Conservation (phyloP, 2,888 invertebrate genomes). For the Nemapogon koenigi region DNA sequence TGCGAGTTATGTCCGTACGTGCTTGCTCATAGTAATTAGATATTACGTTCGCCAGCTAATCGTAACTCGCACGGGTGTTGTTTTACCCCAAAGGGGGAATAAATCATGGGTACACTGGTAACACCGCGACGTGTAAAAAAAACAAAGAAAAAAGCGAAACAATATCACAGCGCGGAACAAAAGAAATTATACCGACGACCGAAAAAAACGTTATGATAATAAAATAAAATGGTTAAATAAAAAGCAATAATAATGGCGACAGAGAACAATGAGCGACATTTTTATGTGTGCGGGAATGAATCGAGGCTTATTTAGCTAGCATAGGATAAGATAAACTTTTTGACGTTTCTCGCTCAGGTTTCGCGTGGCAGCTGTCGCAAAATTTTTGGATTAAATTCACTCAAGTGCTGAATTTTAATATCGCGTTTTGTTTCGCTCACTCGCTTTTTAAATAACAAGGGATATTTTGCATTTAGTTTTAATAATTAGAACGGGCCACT, state of each 20-base stretch:
- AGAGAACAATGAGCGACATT: slow-evolving; percentile 12
- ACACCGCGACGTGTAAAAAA: slow-evolving; percentile 47
- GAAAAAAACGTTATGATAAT: slow-evolving; percentile 60
- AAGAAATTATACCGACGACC: slow-evolving; percentile 56
- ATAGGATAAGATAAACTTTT: slow-evolving; percentile 35
- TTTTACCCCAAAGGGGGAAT: slow-evolving; percentile 61
- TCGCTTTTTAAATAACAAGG: slow-evolving; percentile 31
- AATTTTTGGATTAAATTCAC: slow-evolving; percentile 45
- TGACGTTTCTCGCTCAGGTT: slow-evolving; percentile 34
- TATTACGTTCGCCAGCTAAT: slow-evolving; percentile 58
- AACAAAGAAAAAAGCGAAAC: slow-evolving; percentile 40
- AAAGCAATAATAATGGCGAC: slow-evolving; percentile 50
- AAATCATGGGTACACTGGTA: slow-evolving; percentile 41
- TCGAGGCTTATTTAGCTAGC: slow-evolving; percentile 51
- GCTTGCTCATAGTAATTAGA: slow-evolving; percentile 63
- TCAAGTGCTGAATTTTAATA: slow-evolving; percentile 50
- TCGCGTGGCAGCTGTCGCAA: slow-evolving; percentile 45
- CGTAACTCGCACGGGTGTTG: slow-evolving; percentile 62
- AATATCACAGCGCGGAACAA: slow-evolving; percentile 56
- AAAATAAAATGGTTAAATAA: slow-evolving; percentile 57
- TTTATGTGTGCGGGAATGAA: slow-evolving; percentile 31
- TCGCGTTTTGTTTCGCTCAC: slow-evolving; percentile 40
- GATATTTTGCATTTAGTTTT: slow-evolving; percentile 20
- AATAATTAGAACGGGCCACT: background rate
- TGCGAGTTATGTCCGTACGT: slow-evolving; percentile 59